Evolutionary conservation across 2,113 vertebrate species (phyloP), one percentile per base, ranked within the genome.

Genomic region (Neomonachus schauinslandi): DNA sequence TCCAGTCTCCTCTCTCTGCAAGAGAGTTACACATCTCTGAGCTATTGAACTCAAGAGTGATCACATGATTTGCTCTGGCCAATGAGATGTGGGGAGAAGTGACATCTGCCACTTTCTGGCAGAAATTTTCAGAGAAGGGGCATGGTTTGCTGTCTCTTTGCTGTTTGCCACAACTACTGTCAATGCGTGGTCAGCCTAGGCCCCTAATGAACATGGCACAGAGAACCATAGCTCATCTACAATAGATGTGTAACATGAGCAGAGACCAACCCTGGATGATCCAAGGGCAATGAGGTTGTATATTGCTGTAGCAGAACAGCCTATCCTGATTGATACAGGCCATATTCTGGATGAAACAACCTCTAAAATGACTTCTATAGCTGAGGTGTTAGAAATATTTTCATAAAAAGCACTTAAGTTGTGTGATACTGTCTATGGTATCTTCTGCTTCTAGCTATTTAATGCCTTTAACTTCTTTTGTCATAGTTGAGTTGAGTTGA

Each of bases 71-170:
- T 74, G 7, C 18, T 67, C 46, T 89, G 39, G n/a, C 57, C 92
- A 79, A 13, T 61, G 36, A 79, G 53, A 16, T 91, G 33, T 83
- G 63, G 96, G 28, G 24, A 80, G 42, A 80, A 87, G 24, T 57
- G 86, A 61, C 10, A 55, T 16, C n/a, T 91, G 49, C 71, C 42
- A 16, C 28, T 80, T 94, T 16, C 2, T 14, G 39, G 69, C 16
- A 83, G 91, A 95, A 59, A 21, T 71, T 92, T 89, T 81, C 69
- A 95, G 88, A n/a, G 51, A 57, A 86, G 71, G n/a, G 53, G 10
- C 12, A 4, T 67, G 18, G 22, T 63, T 94, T 79, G 0, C 26
- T 24, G 7, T 74, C 9, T 55, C 31, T 72, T 74, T 94, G 65
- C 49, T 14, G 0, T 61, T 92, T 82, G 65, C 15, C 18, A 61